Base-by-base conservation (phyloP, 2,113 vertebrate species). In the Theristicus caerulescens region DNA sequence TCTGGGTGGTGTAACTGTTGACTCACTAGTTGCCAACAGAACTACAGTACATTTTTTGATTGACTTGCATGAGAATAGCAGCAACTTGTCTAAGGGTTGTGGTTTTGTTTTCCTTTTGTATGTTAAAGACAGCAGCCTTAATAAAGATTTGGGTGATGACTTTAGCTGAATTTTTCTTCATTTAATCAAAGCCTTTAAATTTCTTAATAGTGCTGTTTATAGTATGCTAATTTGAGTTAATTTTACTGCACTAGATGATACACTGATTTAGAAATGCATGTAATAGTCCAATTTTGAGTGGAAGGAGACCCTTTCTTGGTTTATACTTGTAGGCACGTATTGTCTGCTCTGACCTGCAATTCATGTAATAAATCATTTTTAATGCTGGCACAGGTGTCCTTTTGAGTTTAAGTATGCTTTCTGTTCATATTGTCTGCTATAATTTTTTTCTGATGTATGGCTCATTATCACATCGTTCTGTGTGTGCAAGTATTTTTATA, bases 381-480 rank as follows among this genome's bases (percentile, higher is more conserved):
- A 79, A 36, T 0, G 34, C 96, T 88, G 80, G 49, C 88, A 92
- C 58, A 77, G 72, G 58, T 97, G 90, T 90, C 74, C 66, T 96
- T 96, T 96, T 96, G 88, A 93, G 32, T 90, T 92, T 95, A 96
- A 97, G 70, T 86, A 84, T 74, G 88, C 93, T 95, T 97, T 96
- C 82, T 2, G 5, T 94, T 96, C 93, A 78, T 90, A 82, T 91
- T 94, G 81, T 94, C 82, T 92, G 67, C 61, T 96, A 46, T 92
- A 92, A 57, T 95, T 94, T 97, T 95, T 96, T 96, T 93, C 71
- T 82, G 52, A 96, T 88, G 55, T 77, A 70, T 91, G 55, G 81
- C 79, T 97, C 95, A 96, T 97, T 97, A 94, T 95, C 92, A 88
- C 57, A 92, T 96, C 83, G 72, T 91, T 94, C 88, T 97, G 74